Evolutionary conservation across 2,888 invertebrate species (phyloP).

Genomic region (Drosophila limbata): DNA sequence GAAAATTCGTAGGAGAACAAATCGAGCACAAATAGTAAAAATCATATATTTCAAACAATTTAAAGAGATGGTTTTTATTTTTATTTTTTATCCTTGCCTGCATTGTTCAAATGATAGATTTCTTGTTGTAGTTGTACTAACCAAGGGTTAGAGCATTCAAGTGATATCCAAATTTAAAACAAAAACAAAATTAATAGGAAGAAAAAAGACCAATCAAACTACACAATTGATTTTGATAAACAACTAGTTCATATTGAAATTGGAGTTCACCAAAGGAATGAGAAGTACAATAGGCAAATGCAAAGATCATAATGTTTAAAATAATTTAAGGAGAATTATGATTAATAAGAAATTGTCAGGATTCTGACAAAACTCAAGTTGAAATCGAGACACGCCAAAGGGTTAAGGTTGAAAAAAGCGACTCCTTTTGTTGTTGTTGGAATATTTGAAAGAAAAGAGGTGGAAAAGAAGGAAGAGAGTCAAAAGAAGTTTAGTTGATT

Average conservation of each 20-base stretch:
- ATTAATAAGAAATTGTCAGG: slow-evolving; percentile 59
- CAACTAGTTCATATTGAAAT: not conserved
- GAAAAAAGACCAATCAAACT: no score
- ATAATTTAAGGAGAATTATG: slow-evolving; percentile 23
- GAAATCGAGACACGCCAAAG: slow-evolving; percentile 31
- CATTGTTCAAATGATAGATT: no score
- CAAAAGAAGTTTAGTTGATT: slow-evolving; percentile 68
- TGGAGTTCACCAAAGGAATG: not conserved
- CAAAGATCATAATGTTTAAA: no score
- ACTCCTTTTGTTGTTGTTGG: not conserved
- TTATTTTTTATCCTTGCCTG: no score
- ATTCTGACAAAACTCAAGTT: slow-evolving; percentile 12
- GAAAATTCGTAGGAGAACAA: no score
- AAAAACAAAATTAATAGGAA: no score
- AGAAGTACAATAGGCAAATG: not conserved
- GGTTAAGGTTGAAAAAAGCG: slow-evolving; percentile 51
- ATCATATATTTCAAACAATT: no score
- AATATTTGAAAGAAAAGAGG: not conserved
- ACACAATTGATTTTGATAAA: not conserved
- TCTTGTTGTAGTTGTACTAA: no score
- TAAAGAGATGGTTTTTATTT: no score
- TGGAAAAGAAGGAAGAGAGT: not conserved
- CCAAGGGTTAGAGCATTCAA: no score
- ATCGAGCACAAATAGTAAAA: no score
- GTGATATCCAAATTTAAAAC: no score